Evolutionary conservation across 2,113 vertebrate species (phyloP), one percentile per base, ranked within the genome.

Genomic region (Rutilus rutilus): DNA sequence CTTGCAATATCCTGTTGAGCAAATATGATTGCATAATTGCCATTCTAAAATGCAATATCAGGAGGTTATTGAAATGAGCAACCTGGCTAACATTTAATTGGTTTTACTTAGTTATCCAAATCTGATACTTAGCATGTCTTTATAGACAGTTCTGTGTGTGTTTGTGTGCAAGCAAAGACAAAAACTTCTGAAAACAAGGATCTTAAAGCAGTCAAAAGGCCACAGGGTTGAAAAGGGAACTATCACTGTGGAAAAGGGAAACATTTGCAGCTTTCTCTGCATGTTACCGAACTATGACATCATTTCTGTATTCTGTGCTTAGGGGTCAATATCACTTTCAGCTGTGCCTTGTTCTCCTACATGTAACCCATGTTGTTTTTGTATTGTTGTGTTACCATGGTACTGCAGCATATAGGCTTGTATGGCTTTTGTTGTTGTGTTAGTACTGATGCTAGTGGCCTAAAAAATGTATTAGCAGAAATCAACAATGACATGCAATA

Each of bases 1-100:
- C 45, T 87, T 60, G 92, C 90, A 90, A 92, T 92, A 93, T 93
- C 90, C 90, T 91, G 88, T 87, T 91, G 87, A 86, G 87, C 87
- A 92, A 89, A 91, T 91, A 78, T 89, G 92, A 92, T 91, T 89
- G 82, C 69, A 79, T 86, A 88, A 92, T 88, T 92, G 92, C 92
- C 89, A 91, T 84, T 92, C 91, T 89, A 91, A 90, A 93, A 90
- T 87, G 50, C 83, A 92, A 90, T 91, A 92, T 92, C 88, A 85
- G 79, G 39, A 88, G 87, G 59, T 85, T 82, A 87, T 84, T 87
- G 71, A 71, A 86, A 87, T 86, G 81, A 90, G 85, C 82, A 90
- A 87, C 78, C 80, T 89, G 88, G 88, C 78, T 89, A 85, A 91
- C 90, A 89, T 93, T 92, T 92, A 92, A 92, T 88, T 79, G 54